Evolutionary conservation across 1,140 invertebrate species (phyloP).

Genomic region (Caenorhabditis tropicalis): DNA sequence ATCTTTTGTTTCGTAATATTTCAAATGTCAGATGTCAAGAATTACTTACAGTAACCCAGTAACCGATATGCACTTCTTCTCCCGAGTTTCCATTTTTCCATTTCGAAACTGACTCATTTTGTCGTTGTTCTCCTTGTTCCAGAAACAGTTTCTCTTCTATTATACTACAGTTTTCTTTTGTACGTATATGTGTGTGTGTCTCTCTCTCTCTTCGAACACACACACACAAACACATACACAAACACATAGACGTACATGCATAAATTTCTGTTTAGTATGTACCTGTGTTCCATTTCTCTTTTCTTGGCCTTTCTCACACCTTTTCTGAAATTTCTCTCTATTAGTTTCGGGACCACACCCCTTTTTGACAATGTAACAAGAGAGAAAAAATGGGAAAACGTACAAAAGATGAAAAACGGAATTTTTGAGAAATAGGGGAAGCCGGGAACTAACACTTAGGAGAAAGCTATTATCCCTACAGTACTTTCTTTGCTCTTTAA

Average conservation of each 20-base stretch:
- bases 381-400: conserved; percentile 1
- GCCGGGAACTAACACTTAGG: not conserved
- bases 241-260: conserved; percentile 42
- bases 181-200: conserved; percentile 12
- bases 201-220: not conserved
- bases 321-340: not conserved
- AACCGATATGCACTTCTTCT: too few relatives aligned
- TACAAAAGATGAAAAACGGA: not conserved
- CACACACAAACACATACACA: conserved; percentile 23
- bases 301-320: not conserved
- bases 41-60: too few relatives aligned
- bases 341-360: not conserved
- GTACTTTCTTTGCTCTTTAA: too few relatives aligned
- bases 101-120: conserved; percentile 34
- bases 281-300: conserved; percentile 26
- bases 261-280: conserved; percentile 43
- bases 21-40: too few relatives aligned
- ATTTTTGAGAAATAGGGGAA: not conserved
- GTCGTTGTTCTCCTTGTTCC: not conserved
- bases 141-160: conserved; percentile 41
- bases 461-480: not conserved
- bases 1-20: too few relatives aligned
- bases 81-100: not conserved
- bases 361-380: not conserved
- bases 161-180: conserved; percentile 44